phyloP scores from a whole-genome alignment of 2,113 vertebrate species.

The Ciconia stormi region DNA sequence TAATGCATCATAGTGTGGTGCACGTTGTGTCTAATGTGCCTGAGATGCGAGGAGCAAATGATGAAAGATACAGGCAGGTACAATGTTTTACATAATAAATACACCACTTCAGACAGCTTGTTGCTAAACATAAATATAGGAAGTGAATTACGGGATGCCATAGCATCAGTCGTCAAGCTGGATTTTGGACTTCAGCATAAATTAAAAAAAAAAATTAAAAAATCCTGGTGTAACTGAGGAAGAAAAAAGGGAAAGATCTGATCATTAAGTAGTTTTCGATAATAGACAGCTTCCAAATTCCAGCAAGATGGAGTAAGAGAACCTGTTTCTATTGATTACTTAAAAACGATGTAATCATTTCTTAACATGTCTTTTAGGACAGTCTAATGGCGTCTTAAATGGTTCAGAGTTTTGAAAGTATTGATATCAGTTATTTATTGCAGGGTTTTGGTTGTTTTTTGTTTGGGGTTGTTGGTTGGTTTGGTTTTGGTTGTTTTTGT shows the following conservation, averaged over 20 bases:
- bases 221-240: background rate
- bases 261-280: background rate
- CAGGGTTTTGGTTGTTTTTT: background rate
- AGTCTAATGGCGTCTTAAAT: background rate
- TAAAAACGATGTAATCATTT: background rate
- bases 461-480: background rate
- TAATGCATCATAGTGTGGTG: background rate
- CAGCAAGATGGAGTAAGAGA: background rate
- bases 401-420: background rate
- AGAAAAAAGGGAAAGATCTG: background rate
- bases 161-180: background rate
- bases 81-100: background rate
- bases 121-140: background rate
- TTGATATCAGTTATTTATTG: background rate
- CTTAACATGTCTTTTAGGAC: background rate
- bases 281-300: background rate
- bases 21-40: rapidly evolving
- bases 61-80: background rate
- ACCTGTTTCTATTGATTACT: background rate
- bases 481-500: background rate
- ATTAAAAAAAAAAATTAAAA: background rate
- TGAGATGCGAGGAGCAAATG: background rate
- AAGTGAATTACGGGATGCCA: background rate
- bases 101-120: background rate
- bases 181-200: background rate